Evolutionary conservation across 1,140 invertebrate genomes (phyloP).

Genomic region (Uloborus diversus): DNA sequence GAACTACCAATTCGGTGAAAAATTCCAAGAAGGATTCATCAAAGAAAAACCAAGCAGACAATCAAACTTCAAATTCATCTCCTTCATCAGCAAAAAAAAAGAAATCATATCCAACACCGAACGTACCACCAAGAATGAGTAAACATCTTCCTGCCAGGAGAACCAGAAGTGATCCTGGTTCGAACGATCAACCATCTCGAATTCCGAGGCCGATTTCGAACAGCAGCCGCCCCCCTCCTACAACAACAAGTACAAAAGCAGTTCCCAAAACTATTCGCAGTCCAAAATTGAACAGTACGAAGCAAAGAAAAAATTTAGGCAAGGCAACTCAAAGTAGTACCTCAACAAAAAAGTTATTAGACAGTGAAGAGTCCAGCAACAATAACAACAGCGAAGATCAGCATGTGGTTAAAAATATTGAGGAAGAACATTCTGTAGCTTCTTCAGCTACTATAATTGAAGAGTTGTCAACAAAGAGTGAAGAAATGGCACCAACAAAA

Average conservation of each 20-base stretch:
- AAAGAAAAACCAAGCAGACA: slow-evolving; percentile 6
- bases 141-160: slow-evolving; percentile 22
- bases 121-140: slow-evolving; percentile 44
- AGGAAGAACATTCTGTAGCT: no score
- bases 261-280: slow-evolving; percentile 1
- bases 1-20: neutral
- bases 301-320: neutral
- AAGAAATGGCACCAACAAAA: no score
- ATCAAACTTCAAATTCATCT: neutral
- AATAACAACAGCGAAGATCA: no score
- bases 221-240: neutral
- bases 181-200: slow-evolving; percentile 29
- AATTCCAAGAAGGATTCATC: neutral
- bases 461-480: no score
- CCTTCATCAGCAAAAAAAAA: slow-evolving; percentile 8
- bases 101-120: slow-evolving; percentile 38
- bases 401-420: no score
- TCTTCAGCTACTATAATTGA: no score
- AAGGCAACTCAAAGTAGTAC: no score
- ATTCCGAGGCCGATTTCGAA: slow-evolving; percentile 32
- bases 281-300: neutral
- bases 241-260: neutral
- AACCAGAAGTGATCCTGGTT: slow-evolving; percentile 45
- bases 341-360: no score
- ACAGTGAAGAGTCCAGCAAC: no score